These are phyloP conservation scores for Rhabditoides inermis DNA, from an alignment of 2,888 invertebrate species.

Conservation along the genomic window DNA sequence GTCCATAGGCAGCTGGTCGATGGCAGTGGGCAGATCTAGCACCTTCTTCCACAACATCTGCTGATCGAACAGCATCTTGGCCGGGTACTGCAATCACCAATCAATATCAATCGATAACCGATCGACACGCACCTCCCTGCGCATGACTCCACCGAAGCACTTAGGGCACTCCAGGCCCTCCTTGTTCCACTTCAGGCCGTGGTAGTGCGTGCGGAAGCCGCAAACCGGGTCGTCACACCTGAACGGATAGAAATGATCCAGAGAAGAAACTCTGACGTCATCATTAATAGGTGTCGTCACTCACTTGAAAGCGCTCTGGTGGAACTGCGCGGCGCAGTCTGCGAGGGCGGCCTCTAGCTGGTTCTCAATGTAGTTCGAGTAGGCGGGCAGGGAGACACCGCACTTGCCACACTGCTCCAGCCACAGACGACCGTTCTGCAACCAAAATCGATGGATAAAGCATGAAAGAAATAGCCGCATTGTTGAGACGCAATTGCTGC, in stretches of 20 bases:
- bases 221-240: slow-evolving; percentile 39
- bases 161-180: slow-evolving; percentile 36
- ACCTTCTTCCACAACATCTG: slow-evolving; percentile 37
- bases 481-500: not conserved
- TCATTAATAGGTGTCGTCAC: slow-evolving; percentile 2
- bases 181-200: slow-evolving; percentile 19
- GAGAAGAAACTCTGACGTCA: not conserved
- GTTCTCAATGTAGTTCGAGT: slow-evolving; percentile 10
- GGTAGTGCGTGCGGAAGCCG: slow-evolving; percentile 15
- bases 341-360: slow-evolving; percentile 13
- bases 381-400: not conserved
- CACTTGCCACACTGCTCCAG: slow-evolving; percentile 18
- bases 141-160: slow-evolving; percentile 32
- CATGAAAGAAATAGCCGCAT: no score
- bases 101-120: not conserved
- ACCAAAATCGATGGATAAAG: no score
- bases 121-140: slow-evolving; percentile 19
- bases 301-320: slow-evolving; percentile 1
- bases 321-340: slow-evolving; percentile 16
- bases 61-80: slow-evolving; percentile 39
- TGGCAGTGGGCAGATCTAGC: slow-evolving; percentile 26
- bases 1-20: slow-evolving; percentile 12
- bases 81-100: slow-evolving; percentile 23
- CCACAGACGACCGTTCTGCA: slow-evolving; percentile 7
- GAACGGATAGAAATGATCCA: slow-evolving; percentile 5